Conservation (phyloP, 2,113 vertebrate genomes). For the Gnathonemus echidnorhynchus region DNA sequence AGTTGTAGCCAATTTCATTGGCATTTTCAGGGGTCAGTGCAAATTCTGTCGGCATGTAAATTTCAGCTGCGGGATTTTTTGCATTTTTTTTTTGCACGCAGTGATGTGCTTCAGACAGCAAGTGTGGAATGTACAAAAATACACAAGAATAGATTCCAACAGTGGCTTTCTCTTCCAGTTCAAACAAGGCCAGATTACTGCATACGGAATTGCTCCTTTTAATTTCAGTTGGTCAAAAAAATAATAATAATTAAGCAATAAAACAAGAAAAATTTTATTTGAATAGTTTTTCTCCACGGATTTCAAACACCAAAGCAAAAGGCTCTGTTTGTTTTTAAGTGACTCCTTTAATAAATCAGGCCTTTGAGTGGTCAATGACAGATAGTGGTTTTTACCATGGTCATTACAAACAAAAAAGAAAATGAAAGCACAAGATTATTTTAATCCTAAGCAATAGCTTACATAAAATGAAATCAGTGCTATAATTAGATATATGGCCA, state of each 20-base stretch:
- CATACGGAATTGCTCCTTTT: conserved; percentile 39
- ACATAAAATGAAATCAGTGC: conserved; percentile 41
- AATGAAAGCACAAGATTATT: conserved; percentile 36
- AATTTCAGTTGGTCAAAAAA: conserved; percentile 36
- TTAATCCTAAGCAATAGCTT: conserved; percentile 43
- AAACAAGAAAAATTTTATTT: conserved; percentile 55
- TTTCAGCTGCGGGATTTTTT: not conserved
- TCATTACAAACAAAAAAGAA: conserved; percentile 2
- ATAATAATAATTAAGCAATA: not conserved
- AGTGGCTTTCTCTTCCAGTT: conserved; percentile 49
- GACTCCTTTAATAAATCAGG: not conserved
- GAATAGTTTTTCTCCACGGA: conserved; percentile 49
- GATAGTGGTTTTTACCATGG: conserved; percentile 22
- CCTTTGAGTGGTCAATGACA: conserved; percentile 19
- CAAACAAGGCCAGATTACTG: conserved; percentile 52
- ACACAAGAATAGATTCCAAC: conserved; percentile 44
- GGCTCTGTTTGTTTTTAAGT: conserved; percentile 12
- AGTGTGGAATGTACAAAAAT: conserved; percentile 26
- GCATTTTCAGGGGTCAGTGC: not conserved
- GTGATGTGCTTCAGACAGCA: conserved; percentile 21
- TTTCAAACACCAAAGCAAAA: conserved; percentile 40
- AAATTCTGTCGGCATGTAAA: not conserved
- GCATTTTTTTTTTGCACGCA: not conserved
- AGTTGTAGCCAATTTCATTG: not conserved
- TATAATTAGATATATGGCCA: conserved; percentile 51